Base-by-base conservation (phyloP, 1,140 invertebrate genomes). In the Drosophila paulistorum region DNA sequence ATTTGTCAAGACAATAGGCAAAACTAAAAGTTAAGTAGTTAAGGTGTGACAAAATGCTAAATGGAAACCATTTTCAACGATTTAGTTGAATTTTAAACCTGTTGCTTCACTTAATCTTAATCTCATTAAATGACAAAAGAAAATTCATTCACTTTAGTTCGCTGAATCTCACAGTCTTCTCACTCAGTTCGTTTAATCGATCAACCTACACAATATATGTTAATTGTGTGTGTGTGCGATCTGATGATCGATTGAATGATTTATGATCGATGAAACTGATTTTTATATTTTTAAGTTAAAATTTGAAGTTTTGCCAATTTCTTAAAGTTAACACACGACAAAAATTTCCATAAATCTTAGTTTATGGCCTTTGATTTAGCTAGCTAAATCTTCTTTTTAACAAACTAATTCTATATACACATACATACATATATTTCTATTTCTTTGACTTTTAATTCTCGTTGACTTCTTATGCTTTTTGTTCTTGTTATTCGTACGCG, bases 251-350 rank as follows among this genome's bases (percentile, higher is more conserved):
- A 51, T 51, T 20, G 17, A 51, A 51, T 51, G 45, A 51, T 51
- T 51, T 23, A 51, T 51, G 45, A 51, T 48, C 45, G 14, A 20
- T 7, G 7, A 20, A 20, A 48, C 17, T 48, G 14, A 48, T 17
- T 73, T 77, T 72, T 77, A 86, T 86, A 72, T 81, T 73, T 86
- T 79, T 86, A 37, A 37, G 35, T 86, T 82, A 82, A 81, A 30
- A 86, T 85, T 86, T 79, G 58, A 76, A 71, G 72, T 65, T 69
- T 76, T 57, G 69, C 55, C 71, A 70, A 51, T 51, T 51, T 51
- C 17, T 51, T 23, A 51, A 20, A 11, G 9, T 51, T 48, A 48
- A 48, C 17, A 51, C 45, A 51, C 14, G 45, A 48, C 45, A 48
- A 48, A 51, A 51, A 51, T 55, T 60, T 17, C 65, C 42, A 48